These are phyloP conservation scores for Vidua macroura DNA, from an alignment of 2,113 vertebrate species.

Conservation along the genomic window DNA sequence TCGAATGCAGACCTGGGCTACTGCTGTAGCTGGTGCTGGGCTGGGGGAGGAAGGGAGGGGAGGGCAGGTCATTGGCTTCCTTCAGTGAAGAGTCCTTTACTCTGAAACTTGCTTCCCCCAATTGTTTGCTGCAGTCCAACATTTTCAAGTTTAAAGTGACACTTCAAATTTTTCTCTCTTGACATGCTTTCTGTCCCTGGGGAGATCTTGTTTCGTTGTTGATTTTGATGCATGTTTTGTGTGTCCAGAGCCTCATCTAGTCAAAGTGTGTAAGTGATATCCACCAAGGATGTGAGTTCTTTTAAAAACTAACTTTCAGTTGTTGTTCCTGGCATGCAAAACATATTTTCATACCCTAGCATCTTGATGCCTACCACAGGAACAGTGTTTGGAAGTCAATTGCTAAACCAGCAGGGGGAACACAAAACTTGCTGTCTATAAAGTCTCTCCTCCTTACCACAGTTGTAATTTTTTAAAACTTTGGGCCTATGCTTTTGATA, in stretches of 20 bases:
- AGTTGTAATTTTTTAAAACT: background rate
- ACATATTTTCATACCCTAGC: background rate
- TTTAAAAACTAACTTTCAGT: background rate
- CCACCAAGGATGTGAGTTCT: background rate
- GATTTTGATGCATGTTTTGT: background rate
- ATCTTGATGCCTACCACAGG: constrained; percentile 18
- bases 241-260: background rate
- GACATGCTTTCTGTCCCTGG: background rate
- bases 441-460: background rate
- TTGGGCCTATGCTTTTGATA: background rate
- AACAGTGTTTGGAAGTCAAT: constrained; percentile 47
- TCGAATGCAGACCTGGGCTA: background rate
- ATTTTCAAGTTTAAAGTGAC: constrained; percentile 50
- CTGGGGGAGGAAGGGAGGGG: constrained; percentile 47
- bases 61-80: constrained; percentile 28
- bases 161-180: constrained; percentile 30
- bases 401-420: constrained; percentile 72
- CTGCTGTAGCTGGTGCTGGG: background rate
- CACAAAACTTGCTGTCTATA: background rate
- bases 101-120: constrained; percentile 48
- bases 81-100: constrained; percentile 46
- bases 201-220: background rate
- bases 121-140: constrained; percentile 40
- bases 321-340: background rate
- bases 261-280: background rate